Evolutionary conservation across 2,888 invertebrate species (phyloP).

Genomic region (Onthophagus sagittarius): DNA sequence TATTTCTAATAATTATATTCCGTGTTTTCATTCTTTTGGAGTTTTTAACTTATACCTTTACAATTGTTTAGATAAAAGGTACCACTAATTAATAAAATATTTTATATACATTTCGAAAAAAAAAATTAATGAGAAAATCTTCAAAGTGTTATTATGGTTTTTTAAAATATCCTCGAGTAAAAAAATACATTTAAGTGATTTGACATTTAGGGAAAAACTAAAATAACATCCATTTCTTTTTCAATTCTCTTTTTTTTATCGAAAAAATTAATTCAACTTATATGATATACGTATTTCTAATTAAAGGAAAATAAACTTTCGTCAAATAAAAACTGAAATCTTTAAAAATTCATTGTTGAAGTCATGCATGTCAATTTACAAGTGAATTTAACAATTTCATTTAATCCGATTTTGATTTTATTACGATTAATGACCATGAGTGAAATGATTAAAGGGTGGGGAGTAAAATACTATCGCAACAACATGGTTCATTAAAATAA

Average conservation of each 20-base stretch:
- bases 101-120: not conserved
- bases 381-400: not conserved
- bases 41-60: not conserved
- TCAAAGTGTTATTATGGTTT: not conserved
- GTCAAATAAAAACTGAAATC: not conserved
- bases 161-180: not conserved
- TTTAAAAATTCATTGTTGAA: not conserved
- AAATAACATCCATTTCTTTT: not conserved
- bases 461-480: slow-evolving; percentile 46
- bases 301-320: not conserved
- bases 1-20: not conserved
- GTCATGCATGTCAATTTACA: not conserved
- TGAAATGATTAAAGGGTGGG: not conserved
- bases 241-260: too few relatives aligned
- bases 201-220: not conserved
- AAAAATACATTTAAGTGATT: not conserved
- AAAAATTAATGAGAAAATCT: not conserved
- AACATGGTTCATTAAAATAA: slow-evolving; percentile 15
- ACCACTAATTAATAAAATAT: not conserved
- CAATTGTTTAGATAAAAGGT: not conserved
- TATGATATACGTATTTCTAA: too few relatives aligned
- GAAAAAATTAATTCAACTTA: too few relatives aligned
- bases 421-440: not conserved
- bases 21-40: not conserved
- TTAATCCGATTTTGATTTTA: not conserved